Evolutionary conservation across 23 tunicate species (phyloP), one percentile per base, ranked within the genome.

Genomic region (Diplosoma virens): DNA sequence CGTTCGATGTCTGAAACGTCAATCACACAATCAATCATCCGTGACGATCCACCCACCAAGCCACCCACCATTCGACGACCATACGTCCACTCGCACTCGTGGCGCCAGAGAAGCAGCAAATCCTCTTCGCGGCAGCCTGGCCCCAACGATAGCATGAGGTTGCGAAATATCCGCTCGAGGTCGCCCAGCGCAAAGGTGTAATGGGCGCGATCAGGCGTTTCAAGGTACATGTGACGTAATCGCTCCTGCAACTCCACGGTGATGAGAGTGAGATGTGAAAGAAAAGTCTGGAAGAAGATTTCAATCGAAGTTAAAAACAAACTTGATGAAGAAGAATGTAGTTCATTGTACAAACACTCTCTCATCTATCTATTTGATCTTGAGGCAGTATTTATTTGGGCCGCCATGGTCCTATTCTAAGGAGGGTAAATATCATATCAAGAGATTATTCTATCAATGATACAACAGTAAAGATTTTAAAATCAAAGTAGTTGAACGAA

Each of bases 21-120:
- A 41, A 41, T 7, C 50, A 41, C 50, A 41, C n/a, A n/a, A n/a
- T n/a, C n/a, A n/a, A n/a, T n/a, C n/a, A n/a, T n/a, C n/a, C n/a
- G n/a, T n/a, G n/a, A n/a, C n/a, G n/a, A n/a, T n/a, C n/a, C n/a
- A n/a, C n/a, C n/a, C n/a, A n/a, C n/a, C n/a, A n/a, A n/a, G n/a
- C n/a, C n/a, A 3, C 59, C 36, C 32, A 92, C 97, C 97, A 92
- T 85, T 76, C 87, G 58, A 45, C 58, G 59, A 11, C 91, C 86
- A 48, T 92, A 92, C 33, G 78, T 67, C 97, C 97, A 92, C 50
- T 92, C 97, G 48, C 97, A 92, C 35, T 92, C 97, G 76, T 92
- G 97, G 50, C 92, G 60, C 97, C 97, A 92, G 66, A 85, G 70
- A 80, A 92, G 63, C 87, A 92, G 59, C 32, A 92, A 67, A 16